These are phyloP conservation scores for Nymphalis io DNA, from an alignment of 1,140 invertebrate genomes.

Conservation along the genomic window DNA sequence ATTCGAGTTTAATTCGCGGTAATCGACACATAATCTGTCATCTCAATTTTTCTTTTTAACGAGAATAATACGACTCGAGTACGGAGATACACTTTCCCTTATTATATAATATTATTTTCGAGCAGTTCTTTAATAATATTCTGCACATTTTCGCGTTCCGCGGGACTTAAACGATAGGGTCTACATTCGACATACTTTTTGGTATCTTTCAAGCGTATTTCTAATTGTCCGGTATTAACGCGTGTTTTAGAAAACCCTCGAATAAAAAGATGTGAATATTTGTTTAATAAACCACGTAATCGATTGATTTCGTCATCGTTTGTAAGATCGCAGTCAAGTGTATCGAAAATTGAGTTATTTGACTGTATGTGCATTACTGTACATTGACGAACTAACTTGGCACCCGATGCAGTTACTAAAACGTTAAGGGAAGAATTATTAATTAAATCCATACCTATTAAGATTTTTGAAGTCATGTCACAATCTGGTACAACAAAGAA, in stretches of 20 bases:
- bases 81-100: not conserved
- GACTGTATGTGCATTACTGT: conserved; percentile 10
- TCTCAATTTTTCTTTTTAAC: not conserved
- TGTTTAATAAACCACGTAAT: conserved; percentile 26
- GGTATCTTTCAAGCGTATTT: conserved; percentile 37
- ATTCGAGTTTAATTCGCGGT: not conserved
- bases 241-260: conserved; percentile 29
- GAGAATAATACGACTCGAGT: not conserved
- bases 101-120: conserved; percentile 44
- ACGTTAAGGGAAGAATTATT: no score
- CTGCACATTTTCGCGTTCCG: conserved; percentile 40
- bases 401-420: no score
- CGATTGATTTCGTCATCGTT: conserved; percentile 29
- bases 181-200: conserved; percentile 41
- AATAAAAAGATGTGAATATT: conserved; percentile 29
- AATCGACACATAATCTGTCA: not conserved
- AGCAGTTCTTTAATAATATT: conserved; percentile 33
- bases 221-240: conserved; percentile 36
- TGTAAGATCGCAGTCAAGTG: conserved; percentile 32
- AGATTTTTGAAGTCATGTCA: conserved; percentile 40
- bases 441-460: conserved; percentile 42
- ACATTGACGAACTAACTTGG: conserved; percentile 31
- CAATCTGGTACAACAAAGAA: conserved; percentile 42
- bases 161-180: conserved; percentile 34
- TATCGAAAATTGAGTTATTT: conserved; percentile 25